These are phyloP conservation scores for Percina caprodes DNA, from an alignment of 2,113 vertebrate genomes.

Conservation along the genomic window DNA sequence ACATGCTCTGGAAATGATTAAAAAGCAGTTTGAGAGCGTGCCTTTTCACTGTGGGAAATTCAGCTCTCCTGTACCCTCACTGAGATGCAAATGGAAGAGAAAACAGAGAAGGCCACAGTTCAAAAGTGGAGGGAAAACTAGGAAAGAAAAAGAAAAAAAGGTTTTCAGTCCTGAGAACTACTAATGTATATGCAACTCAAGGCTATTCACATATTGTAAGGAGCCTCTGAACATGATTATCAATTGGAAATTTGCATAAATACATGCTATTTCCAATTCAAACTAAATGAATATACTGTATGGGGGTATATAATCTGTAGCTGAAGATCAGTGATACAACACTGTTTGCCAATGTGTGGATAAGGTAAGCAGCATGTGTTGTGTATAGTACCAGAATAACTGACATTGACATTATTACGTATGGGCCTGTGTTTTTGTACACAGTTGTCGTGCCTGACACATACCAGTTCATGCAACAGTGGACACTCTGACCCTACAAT, in stretches of 20 bases:
- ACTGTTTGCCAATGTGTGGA: slow-evolving; percentile 12
- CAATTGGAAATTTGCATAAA: neutral
- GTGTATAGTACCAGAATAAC: slow-evolving; percentile 47
- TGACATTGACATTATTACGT: slow-evolving; percentile 74
- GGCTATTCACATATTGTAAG: neutral
- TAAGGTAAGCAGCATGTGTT: slow-evolving; percentile 48
- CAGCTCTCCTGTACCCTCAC: slow-evolving; percentile 70
- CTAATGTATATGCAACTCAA: slow-evolving; percentile 9
- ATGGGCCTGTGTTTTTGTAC: slow-evolving; percentile 68
- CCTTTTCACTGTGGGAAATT: slow-evolving; percentile 81
- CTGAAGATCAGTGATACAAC: neutral
- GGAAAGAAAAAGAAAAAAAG: slow-evolving; percentile 18
- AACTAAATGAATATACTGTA: neutral
- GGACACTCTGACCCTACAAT: slow-evolving; percentile 67
- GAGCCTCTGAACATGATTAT: neutral
- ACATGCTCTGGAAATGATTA: slow-evolving; percentile 85
- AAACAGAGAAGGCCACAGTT: slow-evolving; percentile 74
- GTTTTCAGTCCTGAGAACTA: slow-evolving; percentile 20
- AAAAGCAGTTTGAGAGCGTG: slow-evolving; percentile 77
- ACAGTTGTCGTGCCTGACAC: slow-evolving; percentile 71
- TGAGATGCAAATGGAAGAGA: slow-evolving; percentile 80
- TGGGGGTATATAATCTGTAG: neutral
- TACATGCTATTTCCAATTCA: neutral
- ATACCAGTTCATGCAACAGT: slow-evolving; percentile 59
- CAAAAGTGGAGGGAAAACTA: slow-evolving; percentile 54